Conservation (phyloP, 2,888 invertebrate species). For the Agriopis aurantiaria region DNA sequence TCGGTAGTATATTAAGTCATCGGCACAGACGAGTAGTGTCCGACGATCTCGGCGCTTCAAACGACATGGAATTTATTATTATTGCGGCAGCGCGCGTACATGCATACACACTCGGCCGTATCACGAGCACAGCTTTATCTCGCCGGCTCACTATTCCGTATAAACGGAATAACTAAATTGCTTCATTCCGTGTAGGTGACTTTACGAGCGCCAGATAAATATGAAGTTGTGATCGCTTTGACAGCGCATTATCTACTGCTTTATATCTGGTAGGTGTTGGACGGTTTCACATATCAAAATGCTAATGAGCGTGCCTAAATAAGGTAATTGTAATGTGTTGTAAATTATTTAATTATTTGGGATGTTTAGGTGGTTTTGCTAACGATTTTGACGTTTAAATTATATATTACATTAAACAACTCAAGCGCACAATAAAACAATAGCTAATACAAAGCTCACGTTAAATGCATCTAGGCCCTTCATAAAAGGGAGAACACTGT, state of each 20-base stretch:
- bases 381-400: conserved; percentile 10
- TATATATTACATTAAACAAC: too few relatives aligned
- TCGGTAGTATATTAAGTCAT: conserved; percentile 46
- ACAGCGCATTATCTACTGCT: conserved; percentile 52
- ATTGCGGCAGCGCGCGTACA: conserved; percentile 83
- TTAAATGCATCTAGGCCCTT: too few relatives aligned
- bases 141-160: conserved; percentile 65
- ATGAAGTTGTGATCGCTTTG: conserved; percentile 62
- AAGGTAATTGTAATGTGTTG: conserved; percentile 45
- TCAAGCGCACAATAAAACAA: too few relatives aligned
- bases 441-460: too few relatives aligned
- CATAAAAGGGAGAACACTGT: too few relatives aligned
- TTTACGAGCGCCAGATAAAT: conserved; percentile 59
- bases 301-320: conserved; percentile 39
- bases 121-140: conserved; percentile 85
- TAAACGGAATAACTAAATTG: conserved; percentile 64
- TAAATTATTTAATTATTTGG: conserved; percentile 37
- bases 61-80: conserved; percentile 85
- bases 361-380: conserved; percentile 21
- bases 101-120: conserved; percentile 85
- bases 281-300: conserved; percentile 35
- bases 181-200: conserved; percentile 62
- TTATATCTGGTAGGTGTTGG: conserved; percentile 44
- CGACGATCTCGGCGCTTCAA: conserved; percentile 72
- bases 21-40: conserved; percentile 37